Evolutionary conservation across 1,140 invertebrate species (phyloP).

Genomic region (Drosophila serrata): DNA sequence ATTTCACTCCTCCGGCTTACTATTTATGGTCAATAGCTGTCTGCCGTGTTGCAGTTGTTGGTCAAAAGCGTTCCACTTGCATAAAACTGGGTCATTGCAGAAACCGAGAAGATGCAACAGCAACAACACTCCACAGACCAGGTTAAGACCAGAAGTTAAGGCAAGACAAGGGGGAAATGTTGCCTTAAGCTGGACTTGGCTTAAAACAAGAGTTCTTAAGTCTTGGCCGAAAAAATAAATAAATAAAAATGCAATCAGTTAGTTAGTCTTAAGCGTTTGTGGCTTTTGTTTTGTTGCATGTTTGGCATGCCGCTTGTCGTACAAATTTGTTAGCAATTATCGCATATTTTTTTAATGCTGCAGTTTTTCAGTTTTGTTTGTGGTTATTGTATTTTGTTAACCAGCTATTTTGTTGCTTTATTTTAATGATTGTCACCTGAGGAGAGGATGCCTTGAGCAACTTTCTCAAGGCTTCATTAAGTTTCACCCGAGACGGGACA

Average conservation of each 20-base stretch:
- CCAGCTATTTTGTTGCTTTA: constrained; percentile 47
- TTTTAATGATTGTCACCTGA: constrained; percentile 73
- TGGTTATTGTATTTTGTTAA: constrained; percentile 43
- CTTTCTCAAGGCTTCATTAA: constrained; percentile 82
- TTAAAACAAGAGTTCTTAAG: constrained; percentile 26
- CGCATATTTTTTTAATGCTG: constrained; percentile 47
- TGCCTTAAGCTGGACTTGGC: neutral
- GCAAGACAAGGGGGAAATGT: neutral
- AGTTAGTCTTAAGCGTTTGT: constrained; percentile 41
- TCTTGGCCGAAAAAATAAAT: constrained; percentile 11
- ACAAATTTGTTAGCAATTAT: constrained; percentile 79
- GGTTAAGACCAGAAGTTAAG: constrained; percentile 10
- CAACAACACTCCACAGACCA: constrained; percentile 1
- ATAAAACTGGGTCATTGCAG: constrained; percentile 76
- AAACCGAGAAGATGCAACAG: constrained; percentile 29
- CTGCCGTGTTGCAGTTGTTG: constrained; percentile 52
- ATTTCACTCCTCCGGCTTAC: constrained; percentile 38
- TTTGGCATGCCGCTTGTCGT: constrained; percentile 52
- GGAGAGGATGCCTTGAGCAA: constrained; percentile 51
- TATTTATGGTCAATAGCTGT: constrained; percentile 71
- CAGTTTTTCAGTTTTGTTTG: constrained; percentile 14
- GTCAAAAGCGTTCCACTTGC: constrained; percentile 82
- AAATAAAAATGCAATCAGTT: constrained; percentile 45
- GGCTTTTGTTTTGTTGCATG: constrained; percentile 47
- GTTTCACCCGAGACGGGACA: constrained; percentile 68